These are phyloP conservation scores for Pitta sordida DNA, from an alignment of 2,113 vertebrate species.

Conservation along the genomic window DNA sequence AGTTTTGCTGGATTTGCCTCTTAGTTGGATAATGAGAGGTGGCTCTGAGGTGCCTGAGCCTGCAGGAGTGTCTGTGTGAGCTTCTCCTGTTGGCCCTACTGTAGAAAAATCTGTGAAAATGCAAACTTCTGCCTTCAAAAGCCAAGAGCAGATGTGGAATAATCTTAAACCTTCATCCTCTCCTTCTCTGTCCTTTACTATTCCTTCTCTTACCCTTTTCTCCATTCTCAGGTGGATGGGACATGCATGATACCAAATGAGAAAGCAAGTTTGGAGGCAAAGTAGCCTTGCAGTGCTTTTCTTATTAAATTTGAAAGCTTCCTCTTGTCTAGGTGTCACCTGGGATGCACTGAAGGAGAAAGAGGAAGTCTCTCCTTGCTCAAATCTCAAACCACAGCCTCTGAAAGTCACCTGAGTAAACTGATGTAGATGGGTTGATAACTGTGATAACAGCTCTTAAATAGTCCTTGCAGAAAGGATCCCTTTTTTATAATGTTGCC, in stretches of 20 bases:
- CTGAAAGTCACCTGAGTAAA: not conserved
- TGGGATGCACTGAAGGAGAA: not conserved
- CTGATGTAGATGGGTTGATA: too few relatives aligned
- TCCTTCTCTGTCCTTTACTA: not conserved
- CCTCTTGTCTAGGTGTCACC: not conserved
- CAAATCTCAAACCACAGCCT: not conserved
- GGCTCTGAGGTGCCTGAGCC: not conserved
- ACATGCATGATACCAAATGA: not conserved
- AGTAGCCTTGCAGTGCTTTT: not conserved
- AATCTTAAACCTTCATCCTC: not conserved
- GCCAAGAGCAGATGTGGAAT: not conserved
- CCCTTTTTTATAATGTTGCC: not conserved
- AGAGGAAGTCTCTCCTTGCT: not conserved
- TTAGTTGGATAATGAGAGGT: not conserved
- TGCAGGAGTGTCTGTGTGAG: not conserved
- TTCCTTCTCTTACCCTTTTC: not conserved
- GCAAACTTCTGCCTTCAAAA: not conserved
- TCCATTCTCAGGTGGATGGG: not conserved
- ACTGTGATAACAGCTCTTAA: not conserved
- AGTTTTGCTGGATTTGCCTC: not conserved
- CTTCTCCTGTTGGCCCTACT: not conserved
- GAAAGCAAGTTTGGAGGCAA: not conserved
- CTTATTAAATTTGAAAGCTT: not conserved
- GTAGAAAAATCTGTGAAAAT: not conserved
- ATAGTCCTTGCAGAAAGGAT: not conserved